Conservation (phyloP, 2,113 vertebrate genomes). For the Heloderma charlesbogerti region DNA sequence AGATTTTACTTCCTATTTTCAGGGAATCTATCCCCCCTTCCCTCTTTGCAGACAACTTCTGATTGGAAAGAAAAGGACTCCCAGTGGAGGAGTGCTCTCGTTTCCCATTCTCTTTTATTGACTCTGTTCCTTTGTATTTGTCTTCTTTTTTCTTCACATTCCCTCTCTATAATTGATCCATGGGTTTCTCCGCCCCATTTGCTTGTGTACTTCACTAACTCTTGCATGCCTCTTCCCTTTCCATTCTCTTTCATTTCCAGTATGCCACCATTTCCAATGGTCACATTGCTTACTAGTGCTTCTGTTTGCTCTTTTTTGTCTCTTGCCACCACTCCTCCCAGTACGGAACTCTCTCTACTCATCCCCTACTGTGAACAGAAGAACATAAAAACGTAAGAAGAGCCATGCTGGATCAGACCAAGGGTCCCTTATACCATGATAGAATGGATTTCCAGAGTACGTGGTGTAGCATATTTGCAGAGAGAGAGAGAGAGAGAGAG, state of each 20-base stretch:
- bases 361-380: too few species aligned
- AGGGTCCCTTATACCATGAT: too few species aligned
- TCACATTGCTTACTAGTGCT: background rate
- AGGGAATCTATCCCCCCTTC: background rate
- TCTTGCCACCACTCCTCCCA: background rate
- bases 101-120: conserved; percentile 18
- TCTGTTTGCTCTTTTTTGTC: background rate
- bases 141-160: background rate
- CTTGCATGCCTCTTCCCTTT: background rate
- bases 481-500: too few species aligned
- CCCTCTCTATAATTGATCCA: conserved; percentile 7
- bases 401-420: too few species aligned
- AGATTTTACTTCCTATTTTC: conserved; percentile 10
- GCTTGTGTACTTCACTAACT: background rate
- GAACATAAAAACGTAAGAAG: too few species aligned
- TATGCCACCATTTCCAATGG: background rate
- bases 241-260: background rate
- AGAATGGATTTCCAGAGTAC: background rate
- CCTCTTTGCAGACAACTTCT: background rate
- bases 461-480: background rate
- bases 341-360: background rate
- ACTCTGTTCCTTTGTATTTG: background rate
- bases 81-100: conserved; percentile 2
- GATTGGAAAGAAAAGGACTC: conserved; percentile 15
- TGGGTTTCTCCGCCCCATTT: background rate